These are phyloP conservation scores for Zoanthus sansibaricus DNA, from an alignment of 92 coral and sea anemone species.

Conservation along the genomic window DNA sequence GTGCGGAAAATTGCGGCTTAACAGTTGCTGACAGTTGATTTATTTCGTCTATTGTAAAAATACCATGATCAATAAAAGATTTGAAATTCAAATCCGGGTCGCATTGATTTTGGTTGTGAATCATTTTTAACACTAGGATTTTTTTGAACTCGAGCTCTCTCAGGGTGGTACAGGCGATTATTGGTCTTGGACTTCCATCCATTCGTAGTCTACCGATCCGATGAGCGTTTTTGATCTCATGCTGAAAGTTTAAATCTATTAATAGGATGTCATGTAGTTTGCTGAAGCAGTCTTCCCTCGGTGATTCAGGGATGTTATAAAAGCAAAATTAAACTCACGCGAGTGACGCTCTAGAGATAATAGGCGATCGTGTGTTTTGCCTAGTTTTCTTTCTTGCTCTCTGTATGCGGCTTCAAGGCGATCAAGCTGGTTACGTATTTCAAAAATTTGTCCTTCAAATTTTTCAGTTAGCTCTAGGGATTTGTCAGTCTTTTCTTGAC, in stretches of 20 bases:
- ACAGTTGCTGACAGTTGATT: constrained; percentile 28
- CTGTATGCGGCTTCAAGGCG: constrained; percentile 2
- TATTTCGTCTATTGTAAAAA: constrained; percentile 14
- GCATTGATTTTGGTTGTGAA: neutral
- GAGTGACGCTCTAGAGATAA: constrained; percentile 3
- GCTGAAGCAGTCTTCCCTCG: constrained; percentile 14
- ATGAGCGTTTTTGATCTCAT: constrained; percentile 49
- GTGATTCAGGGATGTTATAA: constrained; percentile 38
- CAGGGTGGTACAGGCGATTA: constrained; percentile 22
- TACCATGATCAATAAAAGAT: constrained; percentile 23
- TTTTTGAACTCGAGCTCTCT: constrained; percentile 24
- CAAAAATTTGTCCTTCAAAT: constrained; percentile 16
- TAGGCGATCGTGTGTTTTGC: neutral
- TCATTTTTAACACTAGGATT: neutral
- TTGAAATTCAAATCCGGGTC: constrained; percentile 25
- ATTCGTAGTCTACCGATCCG: constrained; percentile 8
- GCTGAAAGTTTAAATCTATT: constrained; percentile 27
- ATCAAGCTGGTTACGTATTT: constrained; percentile 12
- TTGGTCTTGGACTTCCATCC: constrained; percentile 24
- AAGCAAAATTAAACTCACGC: constrained; percentile 29
- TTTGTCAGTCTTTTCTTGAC: constrained; percentile 3
- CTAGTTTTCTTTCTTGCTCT: constrained; percentile 4
- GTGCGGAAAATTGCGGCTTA: constrained; percentile 26
- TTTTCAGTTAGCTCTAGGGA: constrained; percentile 4
- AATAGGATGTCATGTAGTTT: constrained; percentile 30